A percentile compares a stretch with the other conserved stretches of the same genome.
phyloP scores from a whole-genome alignment of 2,888 invertebrate genomes.

The Lasioglossum villosulum region DNA sequence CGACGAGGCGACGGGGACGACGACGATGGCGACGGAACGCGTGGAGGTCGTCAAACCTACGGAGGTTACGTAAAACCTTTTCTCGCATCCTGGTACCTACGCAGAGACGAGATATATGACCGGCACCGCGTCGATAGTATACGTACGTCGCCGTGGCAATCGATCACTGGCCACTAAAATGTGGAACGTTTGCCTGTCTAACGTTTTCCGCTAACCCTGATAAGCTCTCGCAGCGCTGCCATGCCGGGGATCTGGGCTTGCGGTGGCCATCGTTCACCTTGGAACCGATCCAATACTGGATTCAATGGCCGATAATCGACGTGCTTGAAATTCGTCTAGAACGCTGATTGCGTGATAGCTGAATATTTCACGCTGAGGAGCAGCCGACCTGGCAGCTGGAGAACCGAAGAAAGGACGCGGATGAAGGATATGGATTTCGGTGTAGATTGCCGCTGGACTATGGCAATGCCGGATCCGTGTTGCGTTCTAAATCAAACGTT shows the following conservation, averaged over 20 bases:
- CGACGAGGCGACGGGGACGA: slow-evolving; percentile 27
- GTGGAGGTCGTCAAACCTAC: slow-evolving; percentile 68
- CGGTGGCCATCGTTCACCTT: slow-evolving; percentile 27
- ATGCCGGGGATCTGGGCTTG: slow-evolving; percentile 1
- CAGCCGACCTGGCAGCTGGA: neutral
- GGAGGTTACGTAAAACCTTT: slow-evolving; percentile 64
- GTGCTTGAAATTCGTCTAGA: neutral
- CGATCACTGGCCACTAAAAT: slow-evolving; percentile 64
- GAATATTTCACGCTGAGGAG: slow-evolving; percentile 5
- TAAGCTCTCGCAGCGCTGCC: slow-evolving; percentile 14
- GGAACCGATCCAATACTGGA: neutral
- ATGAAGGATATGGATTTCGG: slow-evolving; percentile 16
- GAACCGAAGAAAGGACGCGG: neutral
- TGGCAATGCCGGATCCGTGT: neutral
- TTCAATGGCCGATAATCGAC: neutral
- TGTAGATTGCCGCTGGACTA: neutral
- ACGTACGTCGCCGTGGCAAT: slow-evolving; percentile 49
- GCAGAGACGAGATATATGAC: slow-evolving; percentile 57
- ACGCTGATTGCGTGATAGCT: slow-evolving; percentile 6
- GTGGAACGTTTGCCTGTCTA: slow-evolving; percentile 57
- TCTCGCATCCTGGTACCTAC: slow-evolving; percentile 55
- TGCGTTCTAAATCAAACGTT: slow-evolving; percentile 10
- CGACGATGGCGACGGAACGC: slow-evolving; percentile 36
- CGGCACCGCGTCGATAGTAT: slow-evolving; percentile 55
- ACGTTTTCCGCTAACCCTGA: slow-evolving; percentile 44